These are phyloP conservation scores for Darevskia mixta DNA, from an alignment of 2,797 vertebrate genomes.

Conservation along the genomic window DNA sequence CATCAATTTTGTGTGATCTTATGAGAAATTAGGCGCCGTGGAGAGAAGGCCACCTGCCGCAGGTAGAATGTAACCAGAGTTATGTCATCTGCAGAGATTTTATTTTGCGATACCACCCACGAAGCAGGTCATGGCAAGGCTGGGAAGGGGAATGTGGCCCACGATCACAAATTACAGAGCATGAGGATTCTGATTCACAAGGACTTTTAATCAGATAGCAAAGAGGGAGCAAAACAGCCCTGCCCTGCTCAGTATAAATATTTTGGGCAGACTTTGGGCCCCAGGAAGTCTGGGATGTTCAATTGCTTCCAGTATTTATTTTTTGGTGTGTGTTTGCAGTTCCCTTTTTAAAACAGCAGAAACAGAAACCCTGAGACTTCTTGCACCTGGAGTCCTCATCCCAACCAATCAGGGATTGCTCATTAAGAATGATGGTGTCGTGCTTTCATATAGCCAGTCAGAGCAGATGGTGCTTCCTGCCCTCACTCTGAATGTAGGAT, in stretches of 20 bases:
- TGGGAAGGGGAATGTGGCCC: neutral
- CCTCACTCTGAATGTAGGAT: neutral
- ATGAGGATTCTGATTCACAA: neutral
- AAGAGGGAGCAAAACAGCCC: neutral
- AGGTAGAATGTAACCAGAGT: neutral
- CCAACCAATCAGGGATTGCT: neutral
- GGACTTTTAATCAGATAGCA: neutral
- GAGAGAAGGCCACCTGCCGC: conserved; percentile 7
- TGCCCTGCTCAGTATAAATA: too few relatives aligned
- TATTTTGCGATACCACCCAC: conserved; percentile 49
- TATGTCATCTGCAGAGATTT: conserved; percentile 8
- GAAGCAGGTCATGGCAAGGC: neutral
- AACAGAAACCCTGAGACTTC: neutral
- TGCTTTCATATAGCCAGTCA: neutral
- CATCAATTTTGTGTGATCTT: conserved; percentile 27
- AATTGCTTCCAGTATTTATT: neutral
- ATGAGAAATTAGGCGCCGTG: conserved; percentile 24
- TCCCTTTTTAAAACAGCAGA: neutral
- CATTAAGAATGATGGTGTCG: too few relatives aligned
- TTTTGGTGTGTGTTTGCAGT: neutral
- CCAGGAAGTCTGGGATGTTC: neutral
- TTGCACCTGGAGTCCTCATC: neutral
- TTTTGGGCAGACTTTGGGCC: too few relatives aligned
- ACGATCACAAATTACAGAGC: neutral
- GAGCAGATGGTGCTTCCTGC: neutral